These are phyloP conservation scores for Sepioteuthis lessoniana DNA, from an alignment of 2,888 invertebrate genomes.

Conservation along the genomic window DNA sequence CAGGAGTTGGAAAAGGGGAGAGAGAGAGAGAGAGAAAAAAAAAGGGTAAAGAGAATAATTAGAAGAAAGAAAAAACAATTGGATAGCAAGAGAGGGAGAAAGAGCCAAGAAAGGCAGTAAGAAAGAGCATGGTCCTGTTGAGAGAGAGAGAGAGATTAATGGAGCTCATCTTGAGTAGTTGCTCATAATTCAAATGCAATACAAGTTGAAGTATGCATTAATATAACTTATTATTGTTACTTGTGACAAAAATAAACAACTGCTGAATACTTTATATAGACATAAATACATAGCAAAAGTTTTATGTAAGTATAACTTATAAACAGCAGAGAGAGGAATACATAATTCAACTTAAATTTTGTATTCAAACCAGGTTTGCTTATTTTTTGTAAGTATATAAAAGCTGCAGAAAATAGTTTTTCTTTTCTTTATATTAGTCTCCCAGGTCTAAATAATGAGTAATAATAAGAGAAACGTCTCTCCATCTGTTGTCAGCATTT, in stretches of 20 bases:
- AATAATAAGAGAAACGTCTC: background rate
- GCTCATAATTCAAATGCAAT: background rate
- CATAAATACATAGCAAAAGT: background rate
- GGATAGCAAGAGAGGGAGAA: background rate
- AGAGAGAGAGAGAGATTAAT: background rate
- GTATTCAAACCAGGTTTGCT: background rate
- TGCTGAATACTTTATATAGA: background rate
- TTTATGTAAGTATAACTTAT: background rate
- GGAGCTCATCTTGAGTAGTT: background rate
- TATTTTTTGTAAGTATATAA: background rate
- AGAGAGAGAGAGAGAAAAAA: background rate
- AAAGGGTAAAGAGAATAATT: background rate
- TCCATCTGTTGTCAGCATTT: background rate
- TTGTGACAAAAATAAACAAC: background rate
- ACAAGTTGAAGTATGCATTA: background rate
- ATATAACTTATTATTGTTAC: background rate
- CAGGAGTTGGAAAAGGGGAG: background rate
- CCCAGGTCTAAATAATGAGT: background rate
- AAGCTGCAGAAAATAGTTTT: background rate
- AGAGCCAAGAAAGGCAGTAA: background rate
- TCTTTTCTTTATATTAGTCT: background rate
- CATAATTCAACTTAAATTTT: background rate
- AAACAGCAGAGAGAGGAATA: constrained; percentile 25
- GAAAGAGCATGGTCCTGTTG: background rate
- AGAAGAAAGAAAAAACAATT: background rate